These are phyloP conservation scores for Microcebus lehilahytsara DNA, from an alignment of 2,113 vertebrate species.

Conservation along the genomic window DNA sequence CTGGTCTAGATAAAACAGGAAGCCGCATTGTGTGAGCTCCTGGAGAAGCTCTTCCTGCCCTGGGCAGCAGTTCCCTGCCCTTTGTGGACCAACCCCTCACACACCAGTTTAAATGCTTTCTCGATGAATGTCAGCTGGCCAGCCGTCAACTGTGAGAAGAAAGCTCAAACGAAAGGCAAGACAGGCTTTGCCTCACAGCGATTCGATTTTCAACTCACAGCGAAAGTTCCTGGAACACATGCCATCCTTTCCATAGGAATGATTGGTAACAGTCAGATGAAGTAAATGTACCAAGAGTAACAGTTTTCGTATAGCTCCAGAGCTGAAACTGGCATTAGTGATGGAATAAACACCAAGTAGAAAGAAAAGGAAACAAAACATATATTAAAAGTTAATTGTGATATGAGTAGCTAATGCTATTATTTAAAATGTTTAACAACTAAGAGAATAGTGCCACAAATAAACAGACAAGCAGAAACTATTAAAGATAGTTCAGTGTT, in stretches of 20 bases:
- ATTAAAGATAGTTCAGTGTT: background rate
- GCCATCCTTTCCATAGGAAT: no score
- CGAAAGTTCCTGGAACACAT: no score
- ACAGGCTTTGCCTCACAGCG: background rate
- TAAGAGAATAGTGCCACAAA: background rate
- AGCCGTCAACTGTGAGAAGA: background rate
- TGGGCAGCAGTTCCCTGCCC: no score
- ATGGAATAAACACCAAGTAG: background rate
- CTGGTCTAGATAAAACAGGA: background rate
- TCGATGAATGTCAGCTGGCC: background rate
- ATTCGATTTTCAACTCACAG: background rate
- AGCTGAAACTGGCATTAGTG: background rate
- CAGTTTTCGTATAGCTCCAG: background rate
- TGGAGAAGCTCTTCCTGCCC: background rate
- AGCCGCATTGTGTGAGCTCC: background rate
- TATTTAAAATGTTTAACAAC: background rate
- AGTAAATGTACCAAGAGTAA: background rate
- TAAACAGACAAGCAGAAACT: background rate
- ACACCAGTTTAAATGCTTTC: background rate
- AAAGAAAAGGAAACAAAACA: background rate
- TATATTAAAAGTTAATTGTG: background rate
- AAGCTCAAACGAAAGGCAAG: background rate
- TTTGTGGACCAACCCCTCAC: rapidly evolving
- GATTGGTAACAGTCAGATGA: no score
- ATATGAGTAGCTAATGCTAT: background rate